Base-by-base conservation (phyloP, 2,797 vertebrate genomes). In the Sphenopsis melanotis region DNA sequence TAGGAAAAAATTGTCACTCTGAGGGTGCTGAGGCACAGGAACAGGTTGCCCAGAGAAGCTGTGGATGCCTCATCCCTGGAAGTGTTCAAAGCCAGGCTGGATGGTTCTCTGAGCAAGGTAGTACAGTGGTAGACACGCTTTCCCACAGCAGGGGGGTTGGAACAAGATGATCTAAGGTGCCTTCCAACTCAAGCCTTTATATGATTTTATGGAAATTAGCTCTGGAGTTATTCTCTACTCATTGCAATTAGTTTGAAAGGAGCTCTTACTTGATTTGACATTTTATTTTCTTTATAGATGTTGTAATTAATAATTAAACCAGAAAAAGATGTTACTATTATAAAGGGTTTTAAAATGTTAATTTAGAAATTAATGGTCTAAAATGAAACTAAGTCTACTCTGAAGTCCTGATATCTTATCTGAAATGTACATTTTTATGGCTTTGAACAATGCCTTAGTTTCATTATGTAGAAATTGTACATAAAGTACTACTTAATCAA, bases 231-330 rank as follows among this genome's bases (percentile, higher is more conserved):
- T 4, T 72, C 5, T 63, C 12, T 30, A 4, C 32, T 41, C 4
- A 76, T 30, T 88, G 32, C 15, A n/a, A 56, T 86, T 79, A 2
- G 3, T 78, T 88, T 86, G 55, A 93, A 84, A 80, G 57, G n/a
- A 84, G 21, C 55, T 87, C 64, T 14, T 79, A 55, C 23, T 91
- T 70, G 39, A 12, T 71, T 46, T 74, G 47, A 59, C 30, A 9
- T 41, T 49, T 21, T 79, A 63, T 83, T 91, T 90, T 84, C 46
- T 61, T 16, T 68, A 30, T 85, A 61, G 77, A 80, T 56, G 55
- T 84, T 56, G 57, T 84, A 42, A 75, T 94, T 89, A 83, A 85
- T 92, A 78, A 85, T 93, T 80, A 76, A 90, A 37, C 18, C 46
- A 88, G 80, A 49, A 89, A 80, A 89, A 83, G 30, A 64, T 80